Percentiles rank a stretch among this genome's conserved stretches.
phyloP scores from a whole-genome alignment of 30 jellyfish, hydroid and myxozoan genomes.

The Chrysaora quinquecirrha region DNA sequence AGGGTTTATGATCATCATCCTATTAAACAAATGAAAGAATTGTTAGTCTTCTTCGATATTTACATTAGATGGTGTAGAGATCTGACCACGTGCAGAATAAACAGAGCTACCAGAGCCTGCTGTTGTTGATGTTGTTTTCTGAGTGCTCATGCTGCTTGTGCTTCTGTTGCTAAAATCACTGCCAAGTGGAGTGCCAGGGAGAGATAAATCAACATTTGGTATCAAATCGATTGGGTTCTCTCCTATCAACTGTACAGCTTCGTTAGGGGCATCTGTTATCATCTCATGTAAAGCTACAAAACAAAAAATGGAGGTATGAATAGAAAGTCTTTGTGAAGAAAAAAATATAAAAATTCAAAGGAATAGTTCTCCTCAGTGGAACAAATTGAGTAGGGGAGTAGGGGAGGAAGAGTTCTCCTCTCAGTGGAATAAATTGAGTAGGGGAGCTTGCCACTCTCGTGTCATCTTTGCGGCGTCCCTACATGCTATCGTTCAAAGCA shows the following conservation, averaged over 20 bases:
- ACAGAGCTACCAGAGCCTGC: conserved; percentile 44
- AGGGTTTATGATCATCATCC: too few relatives aligned
- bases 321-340: too few relatives aligned
- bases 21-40: too few relatives aligned
- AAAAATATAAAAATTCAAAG: too few relatives aligned
- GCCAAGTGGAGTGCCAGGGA: conserved; percentile 99
- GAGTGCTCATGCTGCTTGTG: conserved; percentile 65
- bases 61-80: conserved; percentile 77
- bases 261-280: conserved; percentile 58
- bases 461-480: too few relatives aligned
- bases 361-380: too few relatives aligned
- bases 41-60: conserved; percentile 21
- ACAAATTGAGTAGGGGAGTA: too few relatives aligned
- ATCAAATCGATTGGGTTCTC: conserved; percentile 42
- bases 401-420: too few relatives aligned
- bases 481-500: too few relatives aligned
- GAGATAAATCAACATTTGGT: conserved; percentile 59
- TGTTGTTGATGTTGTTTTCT: conserved; percentile 50
- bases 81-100: conserved; percentile 77
- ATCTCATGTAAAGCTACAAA: conserved; percentile 46
- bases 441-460: too few relatives aligned
- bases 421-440: too few relatives aligned
- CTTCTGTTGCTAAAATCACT: conserved; percentile 79
- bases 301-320: too few relatives aligned
- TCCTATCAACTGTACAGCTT: conserved; percentile 10